These are phyloP conservation scores for Campoletis sonorensis DNA, from an alignment of 1,140 invertebrate species.

Conservation along the genomic window DNA sequence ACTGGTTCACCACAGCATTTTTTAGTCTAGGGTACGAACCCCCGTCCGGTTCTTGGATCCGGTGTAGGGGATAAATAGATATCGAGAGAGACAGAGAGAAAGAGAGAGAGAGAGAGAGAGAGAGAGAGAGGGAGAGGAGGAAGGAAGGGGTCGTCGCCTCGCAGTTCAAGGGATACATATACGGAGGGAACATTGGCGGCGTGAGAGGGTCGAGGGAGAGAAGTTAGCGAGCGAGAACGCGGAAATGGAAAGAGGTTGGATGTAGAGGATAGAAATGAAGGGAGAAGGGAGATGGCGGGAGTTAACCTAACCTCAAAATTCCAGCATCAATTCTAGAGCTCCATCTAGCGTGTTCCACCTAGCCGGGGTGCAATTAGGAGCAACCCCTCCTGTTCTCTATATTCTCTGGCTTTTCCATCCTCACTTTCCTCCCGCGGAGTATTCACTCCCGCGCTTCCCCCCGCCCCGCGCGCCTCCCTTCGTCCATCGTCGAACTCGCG, in stretches of 20 bases:
- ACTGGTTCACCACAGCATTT: conserved; percentile 69
- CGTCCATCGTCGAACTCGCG: conserved; percentile 56
- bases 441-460: conserved; percentile 17
- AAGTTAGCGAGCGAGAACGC: conserved; percentile 15
- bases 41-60: conserved; percentile 59
- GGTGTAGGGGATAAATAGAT: conserved; percentile 50
- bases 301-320: conserved; percentile 74
- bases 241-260: conserved; percentile 21
- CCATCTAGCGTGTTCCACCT: conserved; percentile 64
- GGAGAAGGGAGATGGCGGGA: conserved; percentile 55
- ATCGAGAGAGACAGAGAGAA: conserved; percentile 37
- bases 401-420: conserved; percentile 65
- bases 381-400: conserved; percentile 69
- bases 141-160: conserved; percentile 18
- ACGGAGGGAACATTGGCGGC: conserved; percentile 2
- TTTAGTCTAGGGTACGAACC: conserved; percentile 67
- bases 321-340: conserved; percentile 72
- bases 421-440: conserved; percentile 59
- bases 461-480: conserved; percentile 23
- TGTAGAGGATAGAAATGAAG: conserved; percentile 33
- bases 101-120: conserved; percentile 46
- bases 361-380: conserved; percentile 71
- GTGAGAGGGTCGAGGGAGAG: conserved; percentile 22
- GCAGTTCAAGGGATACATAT: conserved; percentile 1
- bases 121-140: conserved; percentile 44